phyloP scores from a whole-genome alignment of 2,888 invertebrate genomes.

The Onthophagus sagittarius region DNA sequence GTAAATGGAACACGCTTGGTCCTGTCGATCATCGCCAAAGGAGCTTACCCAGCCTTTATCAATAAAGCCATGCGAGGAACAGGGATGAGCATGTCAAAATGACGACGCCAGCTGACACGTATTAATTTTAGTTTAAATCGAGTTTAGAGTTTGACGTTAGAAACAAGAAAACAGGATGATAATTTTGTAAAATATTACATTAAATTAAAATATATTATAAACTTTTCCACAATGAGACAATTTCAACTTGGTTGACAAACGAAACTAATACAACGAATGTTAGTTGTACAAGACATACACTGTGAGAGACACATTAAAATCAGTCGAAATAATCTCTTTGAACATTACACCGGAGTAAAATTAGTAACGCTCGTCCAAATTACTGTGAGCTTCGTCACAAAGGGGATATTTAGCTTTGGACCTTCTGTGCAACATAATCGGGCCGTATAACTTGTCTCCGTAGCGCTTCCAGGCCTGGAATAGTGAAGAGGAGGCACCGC shows the following conservation, averaged over 20 bases:
- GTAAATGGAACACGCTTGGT: background rate
- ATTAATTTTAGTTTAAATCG: background rate
- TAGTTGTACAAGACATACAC: background rate
- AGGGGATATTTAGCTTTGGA: constrained; percentile 8
- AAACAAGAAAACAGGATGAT: background rate
- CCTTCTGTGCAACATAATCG: constrained; percentile 12
- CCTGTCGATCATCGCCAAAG: background rate
- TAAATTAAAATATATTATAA: too few species aligned
- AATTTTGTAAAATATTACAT: too few species aligned
- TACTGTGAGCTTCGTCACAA: background rate
- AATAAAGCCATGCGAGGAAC: background rate
- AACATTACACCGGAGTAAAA: background rate
- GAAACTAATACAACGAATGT: too few species aligned
- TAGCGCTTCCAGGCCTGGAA: background rate
- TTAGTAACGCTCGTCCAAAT: background rate
- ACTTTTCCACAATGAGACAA: too few species aligned
- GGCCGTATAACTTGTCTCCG: constrained; percentile 5
- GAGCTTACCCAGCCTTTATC: background rate
- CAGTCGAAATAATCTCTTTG: background rate
- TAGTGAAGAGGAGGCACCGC: background rate
- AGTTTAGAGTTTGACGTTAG: background rate
- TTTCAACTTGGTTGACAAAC: too few species aligned
- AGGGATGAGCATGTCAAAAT: background rate
- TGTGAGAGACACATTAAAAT: background rate
- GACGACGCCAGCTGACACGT: background rate